Percentiles rank a stretch among this genome's conserved stretches.
Evolutionary conservation across 2,113 vertebrate species (phyloP).

Genomic region (Myotis brandtii): DNA sequence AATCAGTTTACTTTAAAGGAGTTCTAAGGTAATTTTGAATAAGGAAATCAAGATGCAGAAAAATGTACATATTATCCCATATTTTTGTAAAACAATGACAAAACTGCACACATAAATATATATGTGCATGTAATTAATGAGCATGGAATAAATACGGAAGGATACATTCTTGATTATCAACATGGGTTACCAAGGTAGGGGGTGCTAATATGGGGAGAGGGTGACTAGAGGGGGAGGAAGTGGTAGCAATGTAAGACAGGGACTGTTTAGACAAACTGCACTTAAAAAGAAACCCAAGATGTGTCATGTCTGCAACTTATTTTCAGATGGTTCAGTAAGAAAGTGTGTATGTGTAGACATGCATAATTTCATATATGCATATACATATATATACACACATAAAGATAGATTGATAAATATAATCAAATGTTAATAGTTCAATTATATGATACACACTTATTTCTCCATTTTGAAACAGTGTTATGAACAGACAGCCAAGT

Average conservation of each 20-base stretch:
- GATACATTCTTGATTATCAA: neutral
- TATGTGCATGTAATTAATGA: neutral
- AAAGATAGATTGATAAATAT: neutral
- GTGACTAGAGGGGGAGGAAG: neutral
- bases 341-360: neutral
- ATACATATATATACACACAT: neutral
- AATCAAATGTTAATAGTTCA: neutral
- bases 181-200: neutral
- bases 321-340: conserved; percentile 6
- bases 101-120: neutral
- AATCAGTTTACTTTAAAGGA: neutral
- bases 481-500: neutral
- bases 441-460: neutral
- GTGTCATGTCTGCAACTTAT: neutral
- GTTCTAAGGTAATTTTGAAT: neutral
- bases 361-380: neutral
- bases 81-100: neutral
- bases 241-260: neutral
- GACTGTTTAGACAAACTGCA: neutral
- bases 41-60: conserved; percentile 20
- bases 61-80: neutral
- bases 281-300: neutral
- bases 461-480: conserved; percentile 27
- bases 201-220: neutral
- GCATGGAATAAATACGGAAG: neutral